A percentile compares a stretch with the other conserved stretches of the same genome.
phyloP scores from a whole-genome alignment of 2,888 invertebrate species.

The Omphaloscelis lunosa region DNA sequence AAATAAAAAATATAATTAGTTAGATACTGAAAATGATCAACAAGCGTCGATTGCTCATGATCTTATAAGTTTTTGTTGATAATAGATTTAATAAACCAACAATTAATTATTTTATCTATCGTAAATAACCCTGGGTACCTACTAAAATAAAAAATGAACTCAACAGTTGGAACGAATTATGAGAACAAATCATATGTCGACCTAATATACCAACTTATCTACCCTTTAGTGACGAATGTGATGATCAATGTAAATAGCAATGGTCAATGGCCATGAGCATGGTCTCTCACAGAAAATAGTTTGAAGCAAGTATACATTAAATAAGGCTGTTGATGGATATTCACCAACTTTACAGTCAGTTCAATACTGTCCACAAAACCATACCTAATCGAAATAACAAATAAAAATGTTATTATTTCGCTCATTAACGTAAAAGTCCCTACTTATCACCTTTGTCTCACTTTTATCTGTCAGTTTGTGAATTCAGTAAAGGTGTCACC shows the following conservation, averaged over 20 bases:
- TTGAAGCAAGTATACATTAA: too few relatives aligned
- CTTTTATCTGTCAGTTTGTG: constrained; percentile 12
- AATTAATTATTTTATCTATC: constrained; percentile 7
- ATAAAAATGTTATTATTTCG: background rate
- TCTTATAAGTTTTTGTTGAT: background rate
- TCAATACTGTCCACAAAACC: background rate
- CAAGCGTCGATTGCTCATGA: background rate
- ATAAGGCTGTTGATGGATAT: too few relatives aligned
- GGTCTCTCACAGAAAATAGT: background rate
- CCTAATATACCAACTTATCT: background rate
- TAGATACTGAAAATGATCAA: background rate
- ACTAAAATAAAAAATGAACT: background rate
- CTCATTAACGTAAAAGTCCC: constrained; percentile 2
- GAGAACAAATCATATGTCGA: background rate
- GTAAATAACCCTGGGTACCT: background rate
- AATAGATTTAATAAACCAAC: constrained; percentile 10
- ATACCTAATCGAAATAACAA: background rate
- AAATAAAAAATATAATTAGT: background rate
- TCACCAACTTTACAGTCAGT: too few relatives aligned
- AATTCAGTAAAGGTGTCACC: constrained; percentile 12
- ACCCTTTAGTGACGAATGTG: background rate
- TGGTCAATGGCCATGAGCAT: too few relatives aligned
- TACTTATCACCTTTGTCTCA: background rate
- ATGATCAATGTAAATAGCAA: background rate
- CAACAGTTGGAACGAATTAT: background rate